These are phyloP conservation scores for Parazoanthus swiftii DNA, from an alignment of 92 coral and sea anemone genomes.

Conservation along the genomic window DNA sequence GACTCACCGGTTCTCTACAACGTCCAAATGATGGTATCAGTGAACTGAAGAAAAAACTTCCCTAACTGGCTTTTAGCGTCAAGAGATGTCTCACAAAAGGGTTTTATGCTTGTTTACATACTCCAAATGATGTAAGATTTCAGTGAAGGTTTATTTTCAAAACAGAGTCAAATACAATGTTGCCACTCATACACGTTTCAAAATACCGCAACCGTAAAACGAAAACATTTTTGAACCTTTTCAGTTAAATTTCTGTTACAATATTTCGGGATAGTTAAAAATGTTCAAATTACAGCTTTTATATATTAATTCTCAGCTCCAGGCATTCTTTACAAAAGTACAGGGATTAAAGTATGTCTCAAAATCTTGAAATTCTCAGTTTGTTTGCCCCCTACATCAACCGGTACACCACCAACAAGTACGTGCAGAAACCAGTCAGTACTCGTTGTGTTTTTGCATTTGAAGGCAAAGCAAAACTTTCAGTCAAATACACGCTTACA, in stretches of 20 bases:
- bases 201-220: neutral
- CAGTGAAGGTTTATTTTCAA: slow-evolving; percentile 17
- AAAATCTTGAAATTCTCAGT: neutral
- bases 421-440: slow-evolving; percentile 21
- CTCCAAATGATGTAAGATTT: slow-evolving; percentile 42
- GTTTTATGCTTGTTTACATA: slow-evolving; percentile 36
- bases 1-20: slow-evolving; percentile 33
- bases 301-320: neutral
- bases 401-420: slow-evolving; percentile 20
- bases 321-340: neutral
- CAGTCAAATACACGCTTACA: neutral
- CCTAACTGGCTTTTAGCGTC: slow-evolving; percentile 14
- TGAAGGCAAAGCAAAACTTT: neutral
- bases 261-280: neutral
- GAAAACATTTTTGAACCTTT: neutral
- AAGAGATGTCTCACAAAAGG: slow-evolving; percentile 5
- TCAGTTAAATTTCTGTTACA: neutral
- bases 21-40: slow-evolving; percentile 14
- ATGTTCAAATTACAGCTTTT: neutral
- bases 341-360: neutral
- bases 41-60: slow-evolving; percentile 21
- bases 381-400: neutral
- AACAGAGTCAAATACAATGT: slow-evolving; percentile 4
- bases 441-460: neutral
- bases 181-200: slow-evolving; percentile 24